phyloP scores from a whole-genome alignment of 2,113 vertebrate species.

The Neodontobutis hainanensis region DNA sequence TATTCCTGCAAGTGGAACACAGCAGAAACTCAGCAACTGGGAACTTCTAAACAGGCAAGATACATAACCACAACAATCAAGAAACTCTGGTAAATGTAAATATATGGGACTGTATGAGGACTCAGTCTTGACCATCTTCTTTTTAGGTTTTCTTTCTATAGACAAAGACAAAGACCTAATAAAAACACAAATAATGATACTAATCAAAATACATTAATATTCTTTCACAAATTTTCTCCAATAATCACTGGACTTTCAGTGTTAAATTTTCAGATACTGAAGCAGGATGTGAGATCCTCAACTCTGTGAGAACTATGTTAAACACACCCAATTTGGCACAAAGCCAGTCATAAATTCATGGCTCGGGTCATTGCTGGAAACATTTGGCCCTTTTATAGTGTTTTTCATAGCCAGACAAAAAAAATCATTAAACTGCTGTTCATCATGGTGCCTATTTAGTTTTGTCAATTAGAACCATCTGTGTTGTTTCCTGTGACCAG shows the following conservation, averaged over 20 bases:
- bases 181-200: background rate
- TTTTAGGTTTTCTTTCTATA: too few relatives aligned
- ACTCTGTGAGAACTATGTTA: conserved; percentile 35
- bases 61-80: too few relatives aligned
- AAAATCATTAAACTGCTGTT: background rate
- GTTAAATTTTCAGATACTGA: background rate
- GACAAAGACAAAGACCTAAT: too few relatives aligned
- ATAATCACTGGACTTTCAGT: background rate
- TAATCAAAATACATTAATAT: too few relatives aligned
- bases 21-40: conserved; percentile 84
- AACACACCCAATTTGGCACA: conserved; percentile 41
- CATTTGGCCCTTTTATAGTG: conserved; percentile 4
- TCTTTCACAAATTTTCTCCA: too few relatives aligned
- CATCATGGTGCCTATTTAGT: background rate
- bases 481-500: conserved; percentile 50
- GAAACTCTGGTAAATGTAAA: too few relatives aligned
- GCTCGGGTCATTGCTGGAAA: conserved; percentile 17
- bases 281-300: conserved; percentile 6
- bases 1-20: conserved; percentile 76
- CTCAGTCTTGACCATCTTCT: too few relatives aligned
- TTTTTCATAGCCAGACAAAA: conserved; percentile 21
- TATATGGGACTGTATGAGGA: too few relatives aligned
- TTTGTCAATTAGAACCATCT: conserved; percentile 30
- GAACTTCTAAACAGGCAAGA: conserved; percentile 80
- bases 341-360: conserved; percentile 36